Evolutionary conservation across 2,113 vertebrate genomes (phyloP).

Genomic region (Zeus faber): DNA sequence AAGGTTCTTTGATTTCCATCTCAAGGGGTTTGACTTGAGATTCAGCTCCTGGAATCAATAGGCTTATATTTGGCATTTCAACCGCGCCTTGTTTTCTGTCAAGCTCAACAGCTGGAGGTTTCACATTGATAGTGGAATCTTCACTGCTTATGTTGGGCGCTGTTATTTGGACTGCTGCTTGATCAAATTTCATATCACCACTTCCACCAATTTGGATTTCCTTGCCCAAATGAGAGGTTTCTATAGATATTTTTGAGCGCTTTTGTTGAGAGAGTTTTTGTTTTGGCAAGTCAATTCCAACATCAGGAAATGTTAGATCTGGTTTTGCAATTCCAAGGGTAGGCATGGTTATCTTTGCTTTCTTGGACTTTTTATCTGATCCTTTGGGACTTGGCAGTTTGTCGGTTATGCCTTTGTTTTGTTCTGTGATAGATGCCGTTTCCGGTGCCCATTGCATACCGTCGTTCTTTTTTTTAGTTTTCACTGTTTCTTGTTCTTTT

Average conservation of each 20-base stretch:
- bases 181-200: slow-evolving; percentile 3
- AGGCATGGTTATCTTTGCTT: slow-evolving; percentile 41
- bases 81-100: no score
- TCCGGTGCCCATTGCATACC: slow-evolving; percentile 9
- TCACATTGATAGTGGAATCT: slow-evolving; percentile 14
- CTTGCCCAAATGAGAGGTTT: slow-evolving; percentile 13
- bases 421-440: slow-evolving; percentile 8
- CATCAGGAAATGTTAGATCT: slow-evolving; percentile 51
- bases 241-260: slow-evolving; percentile 25
- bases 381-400: slow-evolving; percentile 14
- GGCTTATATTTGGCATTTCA: no score
- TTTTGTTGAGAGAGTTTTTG: slow-evolving; percentile 27
- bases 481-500: no score
- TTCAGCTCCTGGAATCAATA: no score
- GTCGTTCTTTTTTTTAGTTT: no score
- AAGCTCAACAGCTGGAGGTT: slow-evolving; percentile 14
- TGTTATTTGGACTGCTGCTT: not conserved
- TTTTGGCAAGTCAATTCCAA: slow-evolving; percentile 54
- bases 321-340: slow-evolving; percentile 52
- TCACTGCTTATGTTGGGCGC: slow-evolving; percentile 3
- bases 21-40: no score
- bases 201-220: not conserved
- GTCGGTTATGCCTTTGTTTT: slow-evolving; percentile 2
- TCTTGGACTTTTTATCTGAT: slow-evolving; percentile 52
- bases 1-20: no score